Base-by-base conservation (phyloP, 2,888 invertebrate species). In the Calliphora vomitoria region DNA sequence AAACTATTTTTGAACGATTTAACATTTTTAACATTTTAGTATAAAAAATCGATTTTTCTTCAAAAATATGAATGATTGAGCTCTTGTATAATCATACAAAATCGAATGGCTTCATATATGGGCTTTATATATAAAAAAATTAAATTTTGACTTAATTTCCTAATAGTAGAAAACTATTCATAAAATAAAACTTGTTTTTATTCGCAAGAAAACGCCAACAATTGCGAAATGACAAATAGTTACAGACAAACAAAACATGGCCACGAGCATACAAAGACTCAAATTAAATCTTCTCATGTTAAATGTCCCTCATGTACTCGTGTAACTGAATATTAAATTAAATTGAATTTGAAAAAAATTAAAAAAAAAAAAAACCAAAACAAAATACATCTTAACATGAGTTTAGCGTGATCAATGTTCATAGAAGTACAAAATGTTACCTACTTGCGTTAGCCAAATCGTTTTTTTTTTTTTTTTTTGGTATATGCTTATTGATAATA, bases 321-420 rank as follows among this genome's bases (percentile, higher is more conserved):
- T 62, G 69, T 53, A 71, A 35, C 76, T 79, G 82, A 85, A 85
- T 85, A 86, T 60, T 78, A 74, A 86, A 82, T 82, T 79, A 50
- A 85, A 79, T 79, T 85, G 53, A 82, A 74, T 79, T 75, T 72
- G 18, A 64, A 13, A 58, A 44, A 18, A 62, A 10, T 20, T 60
- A 3, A 41, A 55, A 15, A 72, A 58, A 55, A n/a, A 47, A 75
- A 55, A 25, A 18, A 2, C 20, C 11, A 47, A 58, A 82, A 81
- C 38, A 68, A 82, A 83, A 82, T 60, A 50, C 41, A 83, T 71
- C 44, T 75, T 85, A 87, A 87, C 87, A 85, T 75, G 79, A 87
- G 69, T 82, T 85, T 87, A 75, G 87, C 87, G 87, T 87, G 87
- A 82, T 85, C 85, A 85, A 71, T 82, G 85, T 50, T 82, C 85